Conservation (phyloP, 2,888 invertebrate genomes). For the Sinotaia quadrata region DNA sequence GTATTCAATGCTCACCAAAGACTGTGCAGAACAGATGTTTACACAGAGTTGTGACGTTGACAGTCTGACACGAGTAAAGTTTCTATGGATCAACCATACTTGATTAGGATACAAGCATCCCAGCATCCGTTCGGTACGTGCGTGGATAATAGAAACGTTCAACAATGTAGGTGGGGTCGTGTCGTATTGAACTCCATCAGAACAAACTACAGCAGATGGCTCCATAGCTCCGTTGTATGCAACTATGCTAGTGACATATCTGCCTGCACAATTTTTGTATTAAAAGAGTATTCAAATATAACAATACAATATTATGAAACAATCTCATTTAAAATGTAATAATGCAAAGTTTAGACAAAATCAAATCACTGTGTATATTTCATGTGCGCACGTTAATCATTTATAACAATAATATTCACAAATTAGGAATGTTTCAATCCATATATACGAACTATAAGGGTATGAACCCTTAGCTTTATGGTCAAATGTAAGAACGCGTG, state of each 20-base stretch:
- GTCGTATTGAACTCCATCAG: constrained; percentile 51
- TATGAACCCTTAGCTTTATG: no score
- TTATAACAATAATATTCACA: no score
- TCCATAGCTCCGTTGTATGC: constrained; percentile 54
- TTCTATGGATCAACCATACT: constrained; percentile 29
- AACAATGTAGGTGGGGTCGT: constrained; percentile 17
- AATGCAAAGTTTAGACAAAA: no score
- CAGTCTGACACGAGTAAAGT: constrained; percentile 28
- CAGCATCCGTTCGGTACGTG: constrained; percentile 8
- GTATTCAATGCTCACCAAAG: background rate
- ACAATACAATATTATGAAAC: no score
- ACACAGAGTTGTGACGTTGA: constrained; percentile 4
- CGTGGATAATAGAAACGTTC: constrained; percentile 13
- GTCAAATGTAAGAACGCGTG: no score
- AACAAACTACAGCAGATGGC: constrained; percentile 49
- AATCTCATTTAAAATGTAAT: no score
- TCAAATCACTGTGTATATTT: no score
- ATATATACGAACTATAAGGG: no score
- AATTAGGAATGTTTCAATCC: no score
- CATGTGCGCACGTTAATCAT: no score
- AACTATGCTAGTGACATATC: constrained; percentile 46
- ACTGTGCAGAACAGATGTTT: background rate
- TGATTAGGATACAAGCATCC: constrained; percentile 13
- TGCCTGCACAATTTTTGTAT: no score
- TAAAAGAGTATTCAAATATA: no score